Evolutionary conservation across 2,113 vertebrate species (phyloP).

Genomic region (Mormoops blainvillei): DNA sequence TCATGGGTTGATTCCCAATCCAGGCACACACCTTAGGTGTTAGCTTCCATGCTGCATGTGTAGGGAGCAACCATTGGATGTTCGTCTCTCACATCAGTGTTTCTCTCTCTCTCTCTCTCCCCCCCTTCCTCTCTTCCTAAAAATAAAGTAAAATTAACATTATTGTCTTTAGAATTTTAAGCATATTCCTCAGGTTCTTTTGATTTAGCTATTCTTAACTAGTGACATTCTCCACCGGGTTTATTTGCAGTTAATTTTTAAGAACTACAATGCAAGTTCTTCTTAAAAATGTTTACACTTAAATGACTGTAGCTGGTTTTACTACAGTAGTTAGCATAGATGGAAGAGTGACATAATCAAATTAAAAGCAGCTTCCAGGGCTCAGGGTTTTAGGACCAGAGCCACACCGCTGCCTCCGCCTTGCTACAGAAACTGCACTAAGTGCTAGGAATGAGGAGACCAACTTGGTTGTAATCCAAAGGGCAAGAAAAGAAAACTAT

Average conservation of each 20-base stretch:
- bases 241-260: neutral
- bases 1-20: too few species aligned
- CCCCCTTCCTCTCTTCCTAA: too few species aligned
- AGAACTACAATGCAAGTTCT: neutral
- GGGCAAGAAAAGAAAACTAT: neutral
- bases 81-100: too few species aligned
- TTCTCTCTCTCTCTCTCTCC: too few species aligned
- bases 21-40: too few species aligned
- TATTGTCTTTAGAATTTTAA: neutral
- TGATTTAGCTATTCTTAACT: neutral
- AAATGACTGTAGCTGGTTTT: neutral
- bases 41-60: too few species aligned
- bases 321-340: neutral
- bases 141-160: neutral
- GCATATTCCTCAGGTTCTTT: neutral
- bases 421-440: neutral
- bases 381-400: neutral
- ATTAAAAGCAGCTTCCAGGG: neutral
- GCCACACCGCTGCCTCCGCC: neutral
- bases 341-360: neutral
- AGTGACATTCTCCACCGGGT: neutral
- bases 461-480: neutral
- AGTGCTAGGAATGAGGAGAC: neutral
- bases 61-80: too few species aligned
- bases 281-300: neutral